phyloP scores from a whole-genome alignment of 2,113 vertebrate genomes.

The Pleuronectes platessa region DNA sequence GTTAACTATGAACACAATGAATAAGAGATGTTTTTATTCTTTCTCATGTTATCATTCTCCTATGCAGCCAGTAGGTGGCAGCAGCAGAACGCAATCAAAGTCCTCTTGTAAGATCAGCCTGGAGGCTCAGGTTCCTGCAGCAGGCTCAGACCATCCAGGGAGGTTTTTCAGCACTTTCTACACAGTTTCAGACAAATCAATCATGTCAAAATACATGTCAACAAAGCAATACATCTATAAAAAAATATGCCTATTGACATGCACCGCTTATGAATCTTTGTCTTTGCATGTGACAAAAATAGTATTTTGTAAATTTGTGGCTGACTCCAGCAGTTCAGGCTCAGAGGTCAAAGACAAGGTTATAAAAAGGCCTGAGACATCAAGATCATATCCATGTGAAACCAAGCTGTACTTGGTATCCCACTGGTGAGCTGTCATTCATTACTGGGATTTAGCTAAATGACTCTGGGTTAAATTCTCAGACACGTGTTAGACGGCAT shows the following conservation, averaged over 20 bases:
- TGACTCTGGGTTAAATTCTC: neutral
- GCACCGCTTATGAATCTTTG: neutral
- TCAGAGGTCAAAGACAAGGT: neutral
- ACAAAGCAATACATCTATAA: neutral
- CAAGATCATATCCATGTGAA: neutral
- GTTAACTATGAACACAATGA: neutral
- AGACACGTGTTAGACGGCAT: neutral
- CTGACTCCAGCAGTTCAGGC: neutral
- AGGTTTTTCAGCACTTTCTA: neutral
- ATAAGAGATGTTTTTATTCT: neutral
- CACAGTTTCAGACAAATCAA: neutral
- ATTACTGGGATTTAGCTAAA: neutral
- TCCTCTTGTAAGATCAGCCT: constrained; percentile 1
- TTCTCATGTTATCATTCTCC: constrained; percentile 17
- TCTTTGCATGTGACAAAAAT: neutral
- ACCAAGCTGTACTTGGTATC: constrained; percentile 1
- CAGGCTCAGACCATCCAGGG: neutral
- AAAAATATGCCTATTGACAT: neutral
- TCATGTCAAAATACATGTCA: neutral
- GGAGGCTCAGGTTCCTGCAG: neutral
- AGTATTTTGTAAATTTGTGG: neutral
- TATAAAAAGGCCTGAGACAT: neutral
- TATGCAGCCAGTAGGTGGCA: constrained; percentile 72
- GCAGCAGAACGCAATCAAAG: constrained; percentile 51
- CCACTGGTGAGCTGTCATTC: constrained; percentile 27